These are phyloP conservation scores for Encarsia formosa DNA, from an alignment of 2,888 invertebrate species.

Conservation along the genomic window DNA sequence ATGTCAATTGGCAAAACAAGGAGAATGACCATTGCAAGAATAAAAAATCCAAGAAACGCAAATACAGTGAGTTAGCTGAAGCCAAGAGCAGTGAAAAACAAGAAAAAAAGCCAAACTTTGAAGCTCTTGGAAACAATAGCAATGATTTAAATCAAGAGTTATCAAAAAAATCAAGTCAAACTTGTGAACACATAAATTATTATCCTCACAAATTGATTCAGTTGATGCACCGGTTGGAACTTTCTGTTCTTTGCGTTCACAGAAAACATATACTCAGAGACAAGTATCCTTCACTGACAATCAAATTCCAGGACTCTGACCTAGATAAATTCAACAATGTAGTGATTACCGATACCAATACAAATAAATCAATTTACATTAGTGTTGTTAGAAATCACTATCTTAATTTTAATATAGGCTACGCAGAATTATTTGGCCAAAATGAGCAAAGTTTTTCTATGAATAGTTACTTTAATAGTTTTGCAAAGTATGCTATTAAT, in stretches of 20 bases:
- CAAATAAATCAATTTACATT: constrained; percentile 33
- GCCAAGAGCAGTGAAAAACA: too few species aligned
- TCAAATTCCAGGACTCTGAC: constrained; percentile 34
- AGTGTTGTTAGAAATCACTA: constrained; percentile 32
- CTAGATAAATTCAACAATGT: constrained; percentile 24
- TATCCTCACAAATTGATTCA: constrained; percentile 33
- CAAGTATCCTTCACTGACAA: constrained; percentile 35
- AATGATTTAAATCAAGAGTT: not conserved
- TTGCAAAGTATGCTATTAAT: constrained; percentile 30
- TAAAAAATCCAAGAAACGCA: too few species aligned
- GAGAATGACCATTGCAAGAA: too few species aligned
- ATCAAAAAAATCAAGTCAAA: not conserved
- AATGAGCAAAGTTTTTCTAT: constrained; percentile 31
- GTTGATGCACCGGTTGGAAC: constrained; percentile 35
- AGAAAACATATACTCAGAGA: constrained; percentile 31
- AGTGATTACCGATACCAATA: constrained; percentile 30
- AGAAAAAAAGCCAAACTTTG: too few species aligned
- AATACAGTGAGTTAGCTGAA: too few species aligned
- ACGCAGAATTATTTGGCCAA: constrained; percentile 32
- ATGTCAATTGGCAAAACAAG: too few species aligned
- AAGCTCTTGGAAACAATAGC: too few species aligned
- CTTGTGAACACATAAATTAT: constrained; percentile 17
- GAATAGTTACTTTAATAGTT: constrained; percentile 33
- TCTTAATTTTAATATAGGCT: constrained; percentile 30
- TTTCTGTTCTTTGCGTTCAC: constrained; percentile 33